Evolutionary conservation across 2,113 vertebrate species (phyloP).

Genomic region (Halcyon senegalensis): DNA sequence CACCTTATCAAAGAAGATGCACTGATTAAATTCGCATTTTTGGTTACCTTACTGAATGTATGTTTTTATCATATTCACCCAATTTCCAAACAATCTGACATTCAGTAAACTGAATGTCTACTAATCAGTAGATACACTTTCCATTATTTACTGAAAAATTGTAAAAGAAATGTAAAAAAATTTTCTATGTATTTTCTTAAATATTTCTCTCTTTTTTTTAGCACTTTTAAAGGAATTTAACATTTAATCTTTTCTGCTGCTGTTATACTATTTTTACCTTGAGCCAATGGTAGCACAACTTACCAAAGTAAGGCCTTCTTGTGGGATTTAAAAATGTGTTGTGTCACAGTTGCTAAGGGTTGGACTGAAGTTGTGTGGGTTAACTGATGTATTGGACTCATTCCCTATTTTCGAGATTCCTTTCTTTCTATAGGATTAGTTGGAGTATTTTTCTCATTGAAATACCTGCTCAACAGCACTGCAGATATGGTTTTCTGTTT

Average conservation of each 20-base stretch:
- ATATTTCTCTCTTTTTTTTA: background rate
- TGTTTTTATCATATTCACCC: background rate
- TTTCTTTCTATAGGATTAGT: background rate
- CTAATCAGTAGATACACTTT: background rate
- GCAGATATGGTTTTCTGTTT: background rate
- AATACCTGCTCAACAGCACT: background rate
- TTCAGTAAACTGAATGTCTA: background rate
- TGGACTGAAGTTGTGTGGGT: background rate
- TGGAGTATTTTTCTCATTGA: background rate
- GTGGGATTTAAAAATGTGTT: background rate
- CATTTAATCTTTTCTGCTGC: background rate
- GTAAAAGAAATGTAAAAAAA: background rate
- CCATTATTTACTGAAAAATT: background rate
- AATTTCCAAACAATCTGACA: background rate
- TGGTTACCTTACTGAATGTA: background rate
- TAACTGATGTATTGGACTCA: background rate
- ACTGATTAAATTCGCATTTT: background rate
- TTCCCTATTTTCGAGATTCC: background rate
- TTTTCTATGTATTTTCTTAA: background rate
- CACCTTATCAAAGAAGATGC: background rate
- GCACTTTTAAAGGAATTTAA: background rate
- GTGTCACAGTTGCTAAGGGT: background rate
- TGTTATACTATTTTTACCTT: background rate
- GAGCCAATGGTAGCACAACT: background rate
- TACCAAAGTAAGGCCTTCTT: background rate